Percentiles rank a stretch among this genome's conserved stretches.
phyloP scores from a whole-genome alignment of 2,888 invertebrate genomes.

The Synergus itoensis region DNA sequence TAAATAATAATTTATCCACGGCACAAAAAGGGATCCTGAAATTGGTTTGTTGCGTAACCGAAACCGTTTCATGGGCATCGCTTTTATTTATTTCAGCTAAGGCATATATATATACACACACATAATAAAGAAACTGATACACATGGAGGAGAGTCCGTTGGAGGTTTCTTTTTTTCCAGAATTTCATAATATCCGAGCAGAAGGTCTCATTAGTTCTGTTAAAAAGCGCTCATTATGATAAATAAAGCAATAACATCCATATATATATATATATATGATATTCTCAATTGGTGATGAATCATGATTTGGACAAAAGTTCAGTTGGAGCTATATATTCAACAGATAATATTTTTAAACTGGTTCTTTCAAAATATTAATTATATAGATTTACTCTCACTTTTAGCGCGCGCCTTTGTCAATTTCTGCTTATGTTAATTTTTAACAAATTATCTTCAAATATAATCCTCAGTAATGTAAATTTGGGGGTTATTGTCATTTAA shows the following conservation, averaged over 20 bases:
- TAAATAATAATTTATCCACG: constrained; percentile 35
- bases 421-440: too few relatives aligned
- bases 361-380: too few relatives aligned
- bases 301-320: too few relatives aligned
- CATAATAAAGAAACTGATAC: background rate
- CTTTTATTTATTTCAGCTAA: constrained; percentile 11
- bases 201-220: background rate
- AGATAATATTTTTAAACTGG: too few relatives aligned
- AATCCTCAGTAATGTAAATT: too few relatives aligned
- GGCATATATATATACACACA: background rate
- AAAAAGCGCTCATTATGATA: background rate
- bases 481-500: too few relatives aligned
- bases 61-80: constrained; percentile 1
- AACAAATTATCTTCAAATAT: too few relatives aligned
- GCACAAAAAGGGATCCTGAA: constrained; percentile 23
- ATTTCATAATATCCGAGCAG: constrained; percentile 24
- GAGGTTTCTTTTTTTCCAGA: constrained; percentile 8
- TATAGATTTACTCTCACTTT: too few relatives aligned
- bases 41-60: constrained; percentile 27
- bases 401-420: too few relatives aligned
- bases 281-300: too few relatives aligned
- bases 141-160: background rate
- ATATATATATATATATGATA: too few relatives aligned
- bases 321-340: too few relatives aligned
- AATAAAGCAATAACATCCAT: background rate